Evolutionary conservation across 1,140 invertebrate species (phyloP).

Genomic region (Campodea augens): DNA sequence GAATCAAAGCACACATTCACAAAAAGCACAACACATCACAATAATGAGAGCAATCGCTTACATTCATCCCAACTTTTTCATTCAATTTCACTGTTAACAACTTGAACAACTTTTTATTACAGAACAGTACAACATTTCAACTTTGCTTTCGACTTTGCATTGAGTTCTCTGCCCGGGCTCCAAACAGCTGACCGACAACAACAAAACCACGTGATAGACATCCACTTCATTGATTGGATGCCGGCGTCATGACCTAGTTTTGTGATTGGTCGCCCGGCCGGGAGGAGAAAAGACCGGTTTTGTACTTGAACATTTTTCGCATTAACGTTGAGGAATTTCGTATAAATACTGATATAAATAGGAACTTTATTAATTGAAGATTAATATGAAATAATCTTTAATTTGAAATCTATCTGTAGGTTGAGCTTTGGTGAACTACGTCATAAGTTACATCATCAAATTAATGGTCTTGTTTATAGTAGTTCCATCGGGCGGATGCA

Average conservation of each 20-base stretch:
- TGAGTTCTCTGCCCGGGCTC: slow-evolving; percentile 11
- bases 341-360: too few species aligned
- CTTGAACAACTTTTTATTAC: slow-evolving; percentile 19
- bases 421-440: too few species aligned
- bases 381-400: too few species aligned
- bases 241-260: slow-evolving; percentile 16
- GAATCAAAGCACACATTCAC: slow-evolving; percentile 10
- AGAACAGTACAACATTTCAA: slow-evolving; percentile 14
- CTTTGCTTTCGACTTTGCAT: slow-evolving; percentile 10
- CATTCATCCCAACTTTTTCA: neutral
- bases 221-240: slow-evolving; percentile 19
- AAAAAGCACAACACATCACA: neutral
- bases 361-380: too few species aligned
- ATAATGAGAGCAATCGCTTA: slow-evolving; percentile 7
- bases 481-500: too few species aligned
- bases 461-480: too few species aligned
- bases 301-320: too few species aligned
- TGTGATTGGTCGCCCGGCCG: slow-evolving; percentile 17
- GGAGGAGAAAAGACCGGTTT: too few species aligned
- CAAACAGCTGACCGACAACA: slow-evolving; percentile 38
- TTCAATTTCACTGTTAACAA: slow-evolving; percentile 24
- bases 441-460: too few species aligned
- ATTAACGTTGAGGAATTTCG: too few species aligned
- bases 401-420: too few species aligned
- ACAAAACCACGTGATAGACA: slow-evolving; percentile 34